Conservation (phyloP, 2,888 invertebrate species). For the Notodonta dromedarius region DNA sequence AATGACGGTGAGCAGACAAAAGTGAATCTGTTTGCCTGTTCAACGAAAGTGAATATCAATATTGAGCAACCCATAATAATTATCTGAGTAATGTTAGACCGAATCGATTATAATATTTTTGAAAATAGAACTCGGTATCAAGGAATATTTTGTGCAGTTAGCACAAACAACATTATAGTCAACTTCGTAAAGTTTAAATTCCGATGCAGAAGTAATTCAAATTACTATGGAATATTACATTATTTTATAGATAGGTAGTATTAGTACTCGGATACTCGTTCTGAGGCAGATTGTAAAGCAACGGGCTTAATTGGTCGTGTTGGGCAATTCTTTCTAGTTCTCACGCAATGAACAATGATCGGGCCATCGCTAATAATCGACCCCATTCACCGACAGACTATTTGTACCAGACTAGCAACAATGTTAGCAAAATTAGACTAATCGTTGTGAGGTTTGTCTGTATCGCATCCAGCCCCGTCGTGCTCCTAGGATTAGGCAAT, state of each 20-base stretch:
- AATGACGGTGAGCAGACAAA: conserved; percentile 10
- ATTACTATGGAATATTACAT: too few relatives aligned
- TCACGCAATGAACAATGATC: conserved; percentile 39
- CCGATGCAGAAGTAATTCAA: too few relatives aligned
- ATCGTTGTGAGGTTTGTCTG: conserved; percentile 44
- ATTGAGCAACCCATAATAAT: neutral
- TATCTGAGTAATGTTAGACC: too few relatives aligned
- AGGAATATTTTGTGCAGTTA: too few relatives aligned
- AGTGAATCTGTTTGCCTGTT: conserved; percentile 11
- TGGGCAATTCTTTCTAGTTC: conserved; percentile 47
- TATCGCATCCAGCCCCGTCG: conserved; percentile 43
- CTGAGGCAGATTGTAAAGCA: conserved; percentile 12
- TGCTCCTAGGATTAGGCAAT: conserved; percentile 56
- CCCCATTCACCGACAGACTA: conserved; percentile 45
- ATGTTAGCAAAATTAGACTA: conserved; percentile 50
- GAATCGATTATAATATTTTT: too few relatives aligned
- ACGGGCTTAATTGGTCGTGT: conserved; percentile 28
- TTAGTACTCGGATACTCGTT: neutral
- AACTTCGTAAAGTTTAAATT: too few relatives aligned
- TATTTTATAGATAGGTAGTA: too few relatives aligned
- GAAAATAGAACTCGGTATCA: too few relatives aligned
- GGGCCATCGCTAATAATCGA: conserved; percentile 32
- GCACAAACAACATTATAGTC: too few relatives aligned
- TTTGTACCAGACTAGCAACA: conserved; percentile 39
- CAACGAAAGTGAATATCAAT: conserved; percentile 10